Percentiles rank a stretch among this genome's conserved stretches.
Conservation (phyloP, 2,797 vertebrate genomes). For the Chrysocyon brachyurus region DNA sequence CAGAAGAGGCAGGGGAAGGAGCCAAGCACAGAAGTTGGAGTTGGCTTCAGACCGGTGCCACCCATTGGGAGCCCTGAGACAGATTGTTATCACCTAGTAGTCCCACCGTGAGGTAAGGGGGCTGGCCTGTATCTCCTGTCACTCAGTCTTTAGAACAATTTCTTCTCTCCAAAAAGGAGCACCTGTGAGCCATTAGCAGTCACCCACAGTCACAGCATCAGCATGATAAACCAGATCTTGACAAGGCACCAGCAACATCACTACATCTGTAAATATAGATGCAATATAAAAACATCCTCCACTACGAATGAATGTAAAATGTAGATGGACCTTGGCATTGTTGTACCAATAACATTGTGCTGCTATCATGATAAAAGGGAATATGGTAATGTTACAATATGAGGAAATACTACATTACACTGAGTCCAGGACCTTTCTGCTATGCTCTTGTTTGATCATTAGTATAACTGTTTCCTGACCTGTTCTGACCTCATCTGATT, state of each 20-base stretch:
- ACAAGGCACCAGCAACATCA: not conserved
- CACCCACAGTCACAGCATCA: not conserved
- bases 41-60: not conserved
- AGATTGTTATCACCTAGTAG: not conserved
- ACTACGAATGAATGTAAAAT: not conserved
- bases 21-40: not conserved
- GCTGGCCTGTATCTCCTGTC: not conserved
- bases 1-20: not conserved
- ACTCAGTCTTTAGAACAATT: not conserved
- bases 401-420: not conserved
- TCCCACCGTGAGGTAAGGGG: not conserved
- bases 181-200: not conserved
- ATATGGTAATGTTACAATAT: not conserved
- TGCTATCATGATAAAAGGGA: not conserved
- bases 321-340: not conserved
- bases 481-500: not conserved
- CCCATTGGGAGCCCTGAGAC: not conserved
- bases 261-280: not conserved
- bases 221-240: not conserved
- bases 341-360: not conserved
- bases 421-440: not conserved
- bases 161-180: not conserved
- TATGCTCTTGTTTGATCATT: not conserved
- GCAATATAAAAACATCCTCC: not conserved
- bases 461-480: slow-evolving; percentile 21